phyloP scores from a whole-genome alignment of 2,888 invertebrate genomes.

The Euspilapteryx auroguttella region DNA sequence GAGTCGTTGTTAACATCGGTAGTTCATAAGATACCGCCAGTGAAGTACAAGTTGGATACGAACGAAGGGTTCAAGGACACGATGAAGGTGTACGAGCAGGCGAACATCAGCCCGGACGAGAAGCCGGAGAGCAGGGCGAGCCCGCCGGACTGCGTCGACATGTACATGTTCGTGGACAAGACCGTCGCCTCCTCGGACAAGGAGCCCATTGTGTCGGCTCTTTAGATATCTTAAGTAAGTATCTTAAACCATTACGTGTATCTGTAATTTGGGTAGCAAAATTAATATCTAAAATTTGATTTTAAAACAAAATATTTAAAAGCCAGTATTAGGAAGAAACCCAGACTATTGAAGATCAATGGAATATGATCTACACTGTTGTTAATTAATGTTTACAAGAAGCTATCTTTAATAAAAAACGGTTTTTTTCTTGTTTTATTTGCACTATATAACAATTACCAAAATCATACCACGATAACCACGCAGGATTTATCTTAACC shows the following conservation, averaged over 20 bases:
- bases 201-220: slow-evolving; percentile 46
- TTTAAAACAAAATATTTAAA: no score
- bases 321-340: no score
- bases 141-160: slow-evolving; percentile 49
- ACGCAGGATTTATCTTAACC: no score
- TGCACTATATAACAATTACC: no score
- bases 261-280: no score
- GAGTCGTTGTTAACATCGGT: slow-evolving; percentile 46
- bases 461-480: no score
- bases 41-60: slow-evolving; percentile 40
- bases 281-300: no score
- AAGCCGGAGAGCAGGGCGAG: slow-evolving; percentile 40
- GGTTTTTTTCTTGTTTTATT: no score
- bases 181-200: slow-evolving; percentile 38
- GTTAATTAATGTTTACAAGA: no score
- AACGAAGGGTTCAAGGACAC: slow-evolving; percentile 23
- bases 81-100: slow-evolving; percentile 25
- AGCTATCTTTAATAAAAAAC: no score
- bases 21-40: slow-evolving; percentile 39
- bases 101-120: slow-evolving; percentile 48
- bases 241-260: neutral
- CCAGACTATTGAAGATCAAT: no score
- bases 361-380: no score
- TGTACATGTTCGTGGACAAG: slow-evolving; percentile 55
- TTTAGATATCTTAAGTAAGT: slow-evolving; percentile 35